Evolutionary conservation across 2,797 vertebrate species (phyloP).

Genomic region (Coccyzus lansbergi): DNA sequence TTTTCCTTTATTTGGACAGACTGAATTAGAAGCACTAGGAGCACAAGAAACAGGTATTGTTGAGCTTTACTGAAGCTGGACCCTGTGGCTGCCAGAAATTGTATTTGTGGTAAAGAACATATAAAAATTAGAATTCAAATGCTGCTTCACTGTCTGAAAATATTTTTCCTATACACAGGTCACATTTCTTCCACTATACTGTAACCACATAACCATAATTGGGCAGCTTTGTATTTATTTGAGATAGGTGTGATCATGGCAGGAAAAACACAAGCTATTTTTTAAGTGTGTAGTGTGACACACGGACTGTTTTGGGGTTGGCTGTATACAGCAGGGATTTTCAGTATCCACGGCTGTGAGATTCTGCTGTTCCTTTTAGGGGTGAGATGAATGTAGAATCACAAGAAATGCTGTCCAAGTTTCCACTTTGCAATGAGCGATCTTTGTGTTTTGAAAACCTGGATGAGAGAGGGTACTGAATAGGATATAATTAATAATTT

Average conservation of each 20-base stretch:
- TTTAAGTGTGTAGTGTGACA: conserved; percentile 30
- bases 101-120: not conserved
- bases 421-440: conserved; percentile 43
- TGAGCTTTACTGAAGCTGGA: not conserved
- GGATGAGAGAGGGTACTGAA: not conserved
- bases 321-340: not conserved
- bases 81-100: not conserved
- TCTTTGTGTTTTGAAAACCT: conserved; percentile 36
- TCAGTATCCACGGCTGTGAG: conserved; percentile 31
- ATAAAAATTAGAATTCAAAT: not conserved
- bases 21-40: not conserved
- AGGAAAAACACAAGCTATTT: conserved; percentile 37
- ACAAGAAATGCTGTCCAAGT: conserved; percentile 41
- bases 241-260: not conserved
- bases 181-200: not conserved
- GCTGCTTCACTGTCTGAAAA: not conserved
- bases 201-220: conserved; percentile 56
- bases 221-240: conserved; percentile 44
- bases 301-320: not conserved
- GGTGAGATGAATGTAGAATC: conserved; percentile 38
- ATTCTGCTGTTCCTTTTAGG: conserved; percentile 53
- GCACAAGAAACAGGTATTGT: not conserved
- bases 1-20: not conserved
- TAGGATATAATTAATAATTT: not conserved
- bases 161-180: conserved; percentile 11